A percentile compares a stretch with the other conserved stretches of the same genome.
phyloP scores from a whole-genome alignment of 2,888 invertebrate species.

The Eupeodes luniger region DNA sequence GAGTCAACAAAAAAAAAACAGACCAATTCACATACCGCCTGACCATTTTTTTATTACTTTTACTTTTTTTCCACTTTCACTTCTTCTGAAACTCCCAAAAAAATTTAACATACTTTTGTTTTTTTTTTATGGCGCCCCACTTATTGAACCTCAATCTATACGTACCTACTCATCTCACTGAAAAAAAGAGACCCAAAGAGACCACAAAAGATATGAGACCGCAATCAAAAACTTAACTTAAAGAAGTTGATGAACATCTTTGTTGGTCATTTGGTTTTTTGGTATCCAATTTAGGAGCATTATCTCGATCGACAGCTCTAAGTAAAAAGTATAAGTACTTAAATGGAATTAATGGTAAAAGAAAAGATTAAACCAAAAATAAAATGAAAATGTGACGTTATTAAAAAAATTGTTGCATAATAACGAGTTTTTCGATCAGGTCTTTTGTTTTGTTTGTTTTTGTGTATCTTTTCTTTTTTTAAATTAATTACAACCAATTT shows the following conservation, averaged over 20 bases:
- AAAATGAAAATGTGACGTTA: slow-evolving; percentile 4
- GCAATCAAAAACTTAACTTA: slow-evolving; percentile 19
- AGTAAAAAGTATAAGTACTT: slow-evolving; percentile 19
- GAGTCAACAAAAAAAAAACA: slow-evolving; percentile 35
- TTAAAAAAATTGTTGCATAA: slow-evolving; percentile 48
- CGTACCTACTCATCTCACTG: slow-evolving; percentile 31
- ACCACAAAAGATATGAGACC: slow-evolving; percentile 41
- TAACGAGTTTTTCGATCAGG: slow-evolving; percentile 42
- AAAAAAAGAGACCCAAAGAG: background rate
- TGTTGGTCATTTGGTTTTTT: background rate
- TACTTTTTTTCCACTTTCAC: slow-evolving; percentile 73
- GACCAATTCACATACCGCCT: slow-evolving; percentile 26
- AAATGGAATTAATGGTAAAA: slow-evolving; percentile 25
- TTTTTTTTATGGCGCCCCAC: slow-evolving; percentile 65
- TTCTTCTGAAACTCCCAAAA: slow-evolving; percentile 63
- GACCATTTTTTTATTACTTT: slow-evolving; percentile 56
- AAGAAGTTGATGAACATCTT: slow-evolving; percentile 47
- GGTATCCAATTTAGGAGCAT: slow-evolving; percentile 51
- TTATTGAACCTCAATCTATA: slow-evolving; percentile 52
- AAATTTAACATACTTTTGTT: slow-evolving; percentile 63
- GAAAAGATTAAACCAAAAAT: slow-evolving; percentile 15
- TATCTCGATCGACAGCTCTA: slow-evolving; percentile 43
- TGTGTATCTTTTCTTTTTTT: background rate
- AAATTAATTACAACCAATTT: slow-evolving; percentile 49
- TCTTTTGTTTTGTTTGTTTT: background rate